Evolutionary conservation across 2,113 vertebrate genomes (phyloP), one percentile per base, ranked within the genome.

Genomic region (Pholis gunnellus): DNA sequence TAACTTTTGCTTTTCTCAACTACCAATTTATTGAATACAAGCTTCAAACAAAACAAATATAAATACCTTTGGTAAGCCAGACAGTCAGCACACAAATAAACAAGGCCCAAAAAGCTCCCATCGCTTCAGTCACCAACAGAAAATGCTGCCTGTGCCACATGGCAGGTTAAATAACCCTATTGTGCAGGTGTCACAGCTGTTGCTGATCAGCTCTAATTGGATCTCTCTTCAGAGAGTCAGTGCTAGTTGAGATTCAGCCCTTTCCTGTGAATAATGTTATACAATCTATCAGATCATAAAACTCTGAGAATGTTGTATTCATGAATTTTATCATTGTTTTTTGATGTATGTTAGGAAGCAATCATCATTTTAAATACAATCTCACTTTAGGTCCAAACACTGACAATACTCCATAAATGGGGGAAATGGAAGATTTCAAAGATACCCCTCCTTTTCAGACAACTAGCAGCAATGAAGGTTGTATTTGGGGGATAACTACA

Each of bases 41-140:
- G 2, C 13, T 17, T 22, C 5, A 4, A 38, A 25, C 9, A 34
- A 9, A 50, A 36, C 0, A 2, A 38, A 11, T 18, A 14, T 34
- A 50, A 1, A 73, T 29, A 83, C 83, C 88, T 88, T 34, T 44
- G 7, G n/a, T 7, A 1, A 90, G 25, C 63, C 67, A 85, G 59
- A 31, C 13, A 1, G 63, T 11, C 70, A 88, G 68, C 50, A 64
- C 46, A 14, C 54, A 64, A 0, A 46, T 0, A 0, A 42, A 1
- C 50, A 82, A 2, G 2, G 14, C 0, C 52, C 65, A 0, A 14
- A 68, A 11, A 50, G 17, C 38, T 74, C 11, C 79, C 88, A 91
- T 91, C 3, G 17, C 34, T 42, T 10, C 79, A 42, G 40, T 36
- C 15, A 25, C 1, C 2, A 42, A 2, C 9, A 40, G 7, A 14